phyloP scores from a whole-genome alignment of 2,797 vertebrate species.

The Mareca penelope region DNA sequence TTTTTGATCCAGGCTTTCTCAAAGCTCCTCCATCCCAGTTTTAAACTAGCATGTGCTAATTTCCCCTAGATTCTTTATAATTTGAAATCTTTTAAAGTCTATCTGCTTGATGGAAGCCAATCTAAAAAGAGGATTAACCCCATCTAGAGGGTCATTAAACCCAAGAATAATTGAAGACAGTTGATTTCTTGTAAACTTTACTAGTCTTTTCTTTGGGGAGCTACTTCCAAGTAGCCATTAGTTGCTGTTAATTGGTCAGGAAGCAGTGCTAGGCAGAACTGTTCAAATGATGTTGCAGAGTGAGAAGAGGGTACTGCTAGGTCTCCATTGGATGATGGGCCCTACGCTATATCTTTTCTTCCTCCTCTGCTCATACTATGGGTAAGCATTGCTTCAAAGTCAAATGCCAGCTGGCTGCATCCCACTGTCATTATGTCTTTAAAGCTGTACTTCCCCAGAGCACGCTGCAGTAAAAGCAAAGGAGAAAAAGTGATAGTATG shows the following conservation, averaged over 20 bases:
- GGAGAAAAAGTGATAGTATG: background rate
- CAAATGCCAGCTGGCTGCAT: background rate
- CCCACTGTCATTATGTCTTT: background rate
- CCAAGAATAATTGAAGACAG: background rate
- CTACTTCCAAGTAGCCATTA: background rate
- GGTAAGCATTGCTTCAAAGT: background rate
- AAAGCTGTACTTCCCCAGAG: background rate
- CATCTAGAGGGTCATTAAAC: background rate
- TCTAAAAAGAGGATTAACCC: background rate
- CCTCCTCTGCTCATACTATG: background rate
- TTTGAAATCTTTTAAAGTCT: background rate
- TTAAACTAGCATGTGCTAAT: background rate
- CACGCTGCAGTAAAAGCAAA: background rate
- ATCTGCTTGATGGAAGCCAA: background rate
- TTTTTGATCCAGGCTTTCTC: background rate
- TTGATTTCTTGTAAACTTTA: background rate
- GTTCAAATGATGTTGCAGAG: background rate
- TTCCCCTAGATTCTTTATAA: background rate
- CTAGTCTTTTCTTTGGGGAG: background rate
- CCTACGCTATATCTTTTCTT: background rate
- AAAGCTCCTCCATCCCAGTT: background rate
- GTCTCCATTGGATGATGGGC: background rate
- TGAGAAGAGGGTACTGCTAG: background rate
- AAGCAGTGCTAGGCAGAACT: background rate
- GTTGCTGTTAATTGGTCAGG: background rate